These are phyloP conservation scores for Latrodectus elegans DNA, from an alignment of 2,888 invertebrate species.

Conservation along the genomic window DNA sequence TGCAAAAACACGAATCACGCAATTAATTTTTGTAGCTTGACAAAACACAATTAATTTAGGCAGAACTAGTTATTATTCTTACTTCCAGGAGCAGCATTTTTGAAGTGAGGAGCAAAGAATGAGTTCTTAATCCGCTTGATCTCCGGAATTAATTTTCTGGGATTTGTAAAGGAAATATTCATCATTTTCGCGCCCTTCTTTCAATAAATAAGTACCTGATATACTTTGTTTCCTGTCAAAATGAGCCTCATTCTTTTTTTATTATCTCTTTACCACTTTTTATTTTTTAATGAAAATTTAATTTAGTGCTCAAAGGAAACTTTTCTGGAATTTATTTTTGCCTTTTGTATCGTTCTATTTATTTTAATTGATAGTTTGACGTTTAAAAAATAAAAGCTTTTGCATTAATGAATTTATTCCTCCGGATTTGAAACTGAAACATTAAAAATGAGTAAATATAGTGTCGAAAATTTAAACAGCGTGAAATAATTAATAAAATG, in stretches of 20 bases:
- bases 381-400: no score
- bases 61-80: not conserved
- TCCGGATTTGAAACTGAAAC: no score
- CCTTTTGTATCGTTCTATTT: no score
- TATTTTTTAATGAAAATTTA: not conserved
- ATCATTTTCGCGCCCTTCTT: slow-evolving; percentile 17
- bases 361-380: no score
- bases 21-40: slow-evolving; percentile 49
- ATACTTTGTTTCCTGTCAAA: slow-evolving; percentile 14
- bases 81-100: not conserved
- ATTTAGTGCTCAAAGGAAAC: not conserved
- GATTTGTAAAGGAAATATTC: slow-evolving; percentile 26
- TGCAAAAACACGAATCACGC: not conserved
- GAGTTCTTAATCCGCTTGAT: slow-evolving; percentile 31
- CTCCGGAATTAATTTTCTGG: slow-evolving; percentile 43
- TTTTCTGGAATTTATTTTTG: no score
- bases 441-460: no score
- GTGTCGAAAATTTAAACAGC: no score
- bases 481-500: no score
- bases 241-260: not conserved
- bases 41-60: slow-evolving; percentile 42
- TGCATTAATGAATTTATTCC: no score
- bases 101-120: not conserved
- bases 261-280: not conserved
- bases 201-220: slow-evolving; percentile 19